Conservation (phyloP, 1,140 invertebrate genomes). For the Wasmannia auropunctata region DNA sequence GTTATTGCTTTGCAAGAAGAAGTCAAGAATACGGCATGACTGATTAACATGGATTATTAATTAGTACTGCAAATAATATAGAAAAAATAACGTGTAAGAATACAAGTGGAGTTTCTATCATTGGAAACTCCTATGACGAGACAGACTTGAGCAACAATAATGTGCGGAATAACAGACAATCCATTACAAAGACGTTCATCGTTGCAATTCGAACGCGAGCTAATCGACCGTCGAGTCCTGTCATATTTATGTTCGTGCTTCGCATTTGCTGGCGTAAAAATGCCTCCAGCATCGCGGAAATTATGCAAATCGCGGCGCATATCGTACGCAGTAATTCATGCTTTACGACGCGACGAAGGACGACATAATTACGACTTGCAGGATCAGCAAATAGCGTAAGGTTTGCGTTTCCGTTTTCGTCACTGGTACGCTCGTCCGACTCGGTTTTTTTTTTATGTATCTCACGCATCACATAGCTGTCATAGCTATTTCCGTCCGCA, state of each 20-base stretch:
- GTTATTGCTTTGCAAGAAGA: background rate
- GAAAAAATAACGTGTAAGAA: background rate
- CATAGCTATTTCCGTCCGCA: slow-evolving; percentile 44
- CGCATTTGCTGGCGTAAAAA: background rate
- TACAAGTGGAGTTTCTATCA: background rate
- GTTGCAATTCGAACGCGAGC: background rate
- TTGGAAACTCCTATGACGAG: background rate
- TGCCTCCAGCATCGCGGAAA: background rate
- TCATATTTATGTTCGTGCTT: slow-evolving; percentile 13
- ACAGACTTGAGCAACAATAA: background rate
- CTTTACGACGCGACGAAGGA: background rate
- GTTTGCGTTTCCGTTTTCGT: slow-evolving; percentile 5
- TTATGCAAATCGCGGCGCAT: slow-evolving; percentile 38
- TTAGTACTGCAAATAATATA: background rate
- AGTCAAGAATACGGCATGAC: background rate
- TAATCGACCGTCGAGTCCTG: background rate
- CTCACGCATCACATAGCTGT: slow-evolving; percentile 14
- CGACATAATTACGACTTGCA: background rate
- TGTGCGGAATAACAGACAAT: background rate
- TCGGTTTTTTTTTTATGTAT: slow-evolving; percentile 14
- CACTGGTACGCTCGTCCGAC: background rate
- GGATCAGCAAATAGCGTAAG: background rate
- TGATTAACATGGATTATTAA: slow-evolving; percentile 1
- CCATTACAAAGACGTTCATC: background rate
- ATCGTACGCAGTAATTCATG: background rate